Evolutionary conservation across 2,888 invertebrate genomes (phyloP), one percentile per base, ranked within the genome.

Genomic region (Drosophila mimetica): DNA sequence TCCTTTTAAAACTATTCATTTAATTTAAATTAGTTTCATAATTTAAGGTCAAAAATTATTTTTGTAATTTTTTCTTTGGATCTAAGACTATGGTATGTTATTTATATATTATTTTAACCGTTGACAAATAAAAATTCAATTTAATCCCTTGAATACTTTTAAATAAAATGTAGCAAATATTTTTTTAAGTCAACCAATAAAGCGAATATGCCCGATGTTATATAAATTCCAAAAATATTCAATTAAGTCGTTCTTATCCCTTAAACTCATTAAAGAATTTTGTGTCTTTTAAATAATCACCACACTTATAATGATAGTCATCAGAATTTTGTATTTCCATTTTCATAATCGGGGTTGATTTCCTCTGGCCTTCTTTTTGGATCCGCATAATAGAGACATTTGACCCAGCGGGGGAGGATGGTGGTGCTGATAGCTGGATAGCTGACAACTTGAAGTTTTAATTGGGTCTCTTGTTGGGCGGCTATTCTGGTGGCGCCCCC

Each of bases 371-470:
- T 25, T 11, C 25, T 20, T 48, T 5, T 39, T 13, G 25, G 44
- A 32, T 32, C 57, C 6, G 50, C 53, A 34, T 59, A 79, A 76
- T 86, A 51, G 83, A 82, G 88, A 28, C 72, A 79, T 88, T 77
- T 79, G 71, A 52, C 76, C 18, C 81, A 48, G 74, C 69, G 76
- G 79, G 88, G 25, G 55, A 51, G 61, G 55, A 39, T 20, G 25
- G 63, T 37, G 60, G 48, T 59, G 61, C 59, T 85, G 82, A 87
- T 87, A 59, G 82, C 65, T 57, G 37, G 79, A 79, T 86, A 65
- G 70, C 63, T 69, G 69, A 73, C 28, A 39, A 48, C 44, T 87
- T 78, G 39, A 47, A 58, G 73, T 78, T 71, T 80, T 78, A 81
- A 81, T 81, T 81, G 69, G 67, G 52, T 52, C 47, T 52, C 52